Conservation (phyloP, 1,140 invertebrate genomes). For the Stratiolaelaps scimitus region DNA sequence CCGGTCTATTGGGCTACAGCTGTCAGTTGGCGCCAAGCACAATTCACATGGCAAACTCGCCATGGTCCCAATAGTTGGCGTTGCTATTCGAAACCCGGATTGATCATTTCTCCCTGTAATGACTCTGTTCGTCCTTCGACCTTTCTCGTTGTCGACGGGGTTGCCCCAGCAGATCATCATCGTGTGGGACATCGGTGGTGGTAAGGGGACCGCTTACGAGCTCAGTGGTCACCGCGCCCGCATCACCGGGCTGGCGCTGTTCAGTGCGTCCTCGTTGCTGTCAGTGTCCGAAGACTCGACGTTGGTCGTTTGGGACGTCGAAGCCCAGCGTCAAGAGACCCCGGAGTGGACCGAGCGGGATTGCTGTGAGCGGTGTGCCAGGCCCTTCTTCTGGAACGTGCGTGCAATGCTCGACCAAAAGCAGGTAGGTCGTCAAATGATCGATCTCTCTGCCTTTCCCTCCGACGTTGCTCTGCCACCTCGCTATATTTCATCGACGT, state of each 20-base stretch:
- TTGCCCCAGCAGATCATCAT: conserved; percentile 49
- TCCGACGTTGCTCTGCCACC: no score
- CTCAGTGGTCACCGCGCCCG: conserved; percentile 79
- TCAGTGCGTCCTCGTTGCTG: conserved; percentile 53
- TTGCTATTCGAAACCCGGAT: no score
- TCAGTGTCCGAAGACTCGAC: conserved; percentile 86
- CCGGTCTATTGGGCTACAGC: no score
- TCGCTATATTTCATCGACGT: no score
- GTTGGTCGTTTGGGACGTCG: conserved; percentile 91
- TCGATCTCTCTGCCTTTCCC: no score
- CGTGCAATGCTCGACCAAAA: conserved; percentile 94
- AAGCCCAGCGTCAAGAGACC: conserved; percentile 70
- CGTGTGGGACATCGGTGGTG: conserved; percentile 96
- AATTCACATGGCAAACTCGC: no score
- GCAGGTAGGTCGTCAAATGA: conserved; percentile 45
- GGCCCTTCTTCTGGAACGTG: conserved; percentile 97
- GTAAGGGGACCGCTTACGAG: conserved; percentile 91
- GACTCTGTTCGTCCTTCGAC: no score
- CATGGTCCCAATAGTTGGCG: no score
- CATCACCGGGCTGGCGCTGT: conserved; percentile 21
- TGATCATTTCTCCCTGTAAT: no score
- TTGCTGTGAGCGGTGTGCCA: conserved; percentile 76
- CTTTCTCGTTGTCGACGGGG: no score
- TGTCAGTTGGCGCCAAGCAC: no score
- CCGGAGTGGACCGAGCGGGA: conserved; percentile 87